phyloP scores from a whole-genome alignment of 64 coral and sea anemone genomes.

The Orbicella faveolata region DNA sequence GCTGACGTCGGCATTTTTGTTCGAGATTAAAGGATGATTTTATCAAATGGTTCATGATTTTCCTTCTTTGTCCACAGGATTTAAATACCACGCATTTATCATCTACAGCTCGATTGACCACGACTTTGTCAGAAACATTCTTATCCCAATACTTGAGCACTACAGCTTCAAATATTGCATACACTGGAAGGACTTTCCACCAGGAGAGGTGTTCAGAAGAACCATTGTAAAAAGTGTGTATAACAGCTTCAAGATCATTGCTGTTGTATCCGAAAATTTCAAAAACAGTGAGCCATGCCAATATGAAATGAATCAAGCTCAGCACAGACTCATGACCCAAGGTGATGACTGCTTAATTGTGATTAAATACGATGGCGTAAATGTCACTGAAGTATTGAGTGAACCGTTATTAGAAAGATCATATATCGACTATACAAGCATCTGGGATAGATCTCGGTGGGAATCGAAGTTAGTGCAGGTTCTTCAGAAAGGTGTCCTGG shows the following conservation, averaged over 20 bases:
- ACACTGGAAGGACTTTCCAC: slow-evolving; percentile 42
- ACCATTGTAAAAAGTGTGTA: slow-evolving; percentile 43
- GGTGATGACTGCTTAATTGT: slow-evolving; percentile 34
- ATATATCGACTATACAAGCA: slow-evolving; percentile 7
- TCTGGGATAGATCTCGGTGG: not conserved
- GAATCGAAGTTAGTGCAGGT: not conserved
- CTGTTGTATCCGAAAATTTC: slow-evolving; percentile 26
- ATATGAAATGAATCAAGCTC: slow-evolving; percentile 10
- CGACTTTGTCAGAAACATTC: not conserved
- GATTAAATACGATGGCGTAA: slow-evolving; percentile 2
- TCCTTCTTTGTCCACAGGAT: not conserved
- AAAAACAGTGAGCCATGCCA: not conserved
- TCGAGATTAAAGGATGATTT: no score
- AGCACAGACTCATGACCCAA: not conserved
- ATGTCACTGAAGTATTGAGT: not conserved
- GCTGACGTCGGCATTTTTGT: no score
- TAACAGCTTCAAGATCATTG: slow-evolving; percentile 39
- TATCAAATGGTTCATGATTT: not conserved
- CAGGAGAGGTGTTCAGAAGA: not conserved
- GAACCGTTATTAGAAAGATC: not conserved
- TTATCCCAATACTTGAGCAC: not conserved
- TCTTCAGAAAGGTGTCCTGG: not conserved
- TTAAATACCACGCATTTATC: slow-evolving; percentile 38
- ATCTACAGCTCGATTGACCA: slow-evolving; percentile 21
- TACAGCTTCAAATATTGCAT: slow-evolving; percentile 18